Percentiles rank a stretch among this genome's conserved stretches.
Evolutionary conservation across 2,888 invertebrate species (phyloP).

Genomic region (Caenorhabditis panamensis): DNA sequence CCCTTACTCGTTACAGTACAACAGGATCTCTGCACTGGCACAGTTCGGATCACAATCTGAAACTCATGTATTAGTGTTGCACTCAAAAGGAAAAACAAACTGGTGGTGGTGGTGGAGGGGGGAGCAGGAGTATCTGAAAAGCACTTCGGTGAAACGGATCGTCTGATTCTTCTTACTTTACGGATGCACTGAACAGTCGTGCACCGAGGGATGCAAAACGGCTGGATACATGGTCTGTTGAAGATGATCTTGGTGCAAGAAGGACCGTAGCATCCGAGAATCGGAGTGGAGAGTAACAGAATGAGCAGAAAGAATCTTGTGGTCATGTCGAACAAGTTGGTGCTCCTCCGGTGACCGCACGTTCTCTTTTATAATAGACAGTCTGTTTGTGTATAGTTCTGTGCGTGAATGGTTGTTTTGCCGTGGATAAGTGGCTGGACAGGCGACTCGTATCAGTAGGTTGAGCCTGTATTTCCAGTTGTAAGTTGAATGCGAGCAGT

Average conservation of each 20-base stretch:
- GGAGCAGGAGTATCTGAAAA: constrained; percentile 39
- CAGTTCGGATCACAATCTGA: constrained; percentile 41
- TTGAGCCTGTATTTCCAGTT: constrained; percentile 44
- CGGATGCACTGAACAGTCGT: constrained; percentile 30
- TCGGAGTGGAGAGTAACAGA: constrained; percentile 33
- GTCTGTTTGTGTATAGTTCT: constrained; percentile 26
- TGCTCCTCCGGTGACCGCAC: constrained; percentile 10
- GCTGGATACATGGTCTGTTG: constrained; percentile 27
- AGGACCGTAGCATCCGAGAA: constrained; percentile 33
- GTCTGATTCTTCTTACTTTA: constrained; percentile 6
- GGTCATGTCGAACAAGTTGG: constrained; percentile 23
- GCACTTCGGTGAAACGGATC: neutral
- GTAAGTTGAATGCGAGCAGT: constrained; percentile 30
- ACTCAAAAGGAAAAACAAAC: constrained; percentile 15
- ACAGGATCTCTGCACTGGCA: constrained; percentile 30
- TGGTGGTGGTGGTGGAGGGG: constrained; percentile 46
- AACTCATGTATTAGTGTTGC: neutral
- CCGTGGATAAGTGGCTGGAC: constrained; percentile 47
- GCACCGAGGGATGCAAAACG: constrained; percentile 28
- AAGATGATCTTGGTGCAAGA: constrained; percentile 32
- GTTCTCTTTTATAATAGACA: constrained; percentile 44
- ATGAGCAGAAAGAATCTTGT: constrained; percentile 26
- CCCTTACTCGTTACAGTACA: constrained; percentile 38
- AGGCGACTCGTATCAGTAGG: constrained; percentile 27
- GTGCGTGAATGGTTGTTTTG: constrained; percentile 44